phyloP scores from a whole-genome alignment of 1,140 invertebrate genomes.

The Aphelenchoides avenae region DNA sequence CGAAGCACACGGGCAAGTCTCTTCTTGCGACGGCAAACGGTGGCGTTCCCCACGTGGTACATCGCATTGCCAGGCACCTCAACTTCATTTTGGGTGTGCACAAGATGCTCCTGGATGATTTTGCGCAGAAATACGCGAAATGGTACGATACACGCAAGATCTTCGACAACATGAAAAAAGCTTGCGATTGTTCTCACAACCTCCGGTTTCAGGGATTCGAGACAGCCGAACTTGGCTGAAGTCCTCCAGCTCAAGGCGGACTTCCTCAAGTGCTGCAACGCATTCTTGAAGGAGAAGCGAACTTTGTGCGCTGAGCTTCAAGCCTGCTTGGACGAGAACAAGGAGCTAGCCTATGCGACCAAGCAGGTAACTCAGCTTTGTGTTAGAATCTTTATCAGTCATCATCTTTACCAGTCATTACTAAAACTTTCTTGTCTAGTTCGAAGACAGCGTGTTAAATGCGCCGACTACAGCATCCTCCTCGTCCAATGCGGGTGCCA shows the following conservation, averaged over 20 bases:
- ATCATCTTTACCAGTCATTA: background rate
- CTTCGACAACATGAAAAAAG: too few relatives aligned
- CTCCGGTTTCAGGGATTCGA: conserved; percentile 27
- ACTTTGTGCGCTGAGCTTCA: conserved; percentile 20
- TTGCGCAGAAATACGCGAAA: conserved; percentile 19
- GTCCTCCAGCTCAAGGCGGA: conserved; percentile 28
- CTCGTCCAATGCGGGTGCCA: background rate
- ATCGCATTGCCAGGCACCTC: conserved; percentile 21
- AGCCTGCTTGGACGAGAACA: conserved; percentile 17
- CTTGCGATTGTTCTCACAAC: too few relatives aligned
- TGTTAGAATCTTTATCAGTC: background rate
- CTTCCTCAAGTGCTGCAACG: conserved; percentile 33
- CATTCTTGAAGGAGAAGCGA: conserved; percentile 27
- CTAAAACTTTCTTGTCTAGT: conserved; percentile 17
- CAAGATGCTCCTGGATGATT: conserved; percentile 18
- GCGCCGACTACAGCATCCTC: background rate
- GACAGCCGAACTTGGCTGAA: conserved; percentile 24
- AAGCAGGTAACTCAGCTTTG: conserved; percentile 12
- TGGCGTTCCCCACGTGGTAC: conserved; percentile 17
- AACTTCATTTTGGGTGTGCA: conserved; percentile 23
- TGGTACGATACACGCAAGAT: too few relatives aligned
- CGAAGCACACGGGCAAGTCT: conserved; percentile 12
- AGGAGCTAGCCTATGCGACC: conserved; percentile 22
- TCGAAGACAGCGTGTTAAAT: conserved; percentile 39
- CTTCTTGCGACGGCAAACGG: conserved; percentile 5